These are phyloP conservation scores for Polia nebulosa DNA, from an alignment of 2,888 invertebrate genomes.

Conservation along the genomic window DNA sequence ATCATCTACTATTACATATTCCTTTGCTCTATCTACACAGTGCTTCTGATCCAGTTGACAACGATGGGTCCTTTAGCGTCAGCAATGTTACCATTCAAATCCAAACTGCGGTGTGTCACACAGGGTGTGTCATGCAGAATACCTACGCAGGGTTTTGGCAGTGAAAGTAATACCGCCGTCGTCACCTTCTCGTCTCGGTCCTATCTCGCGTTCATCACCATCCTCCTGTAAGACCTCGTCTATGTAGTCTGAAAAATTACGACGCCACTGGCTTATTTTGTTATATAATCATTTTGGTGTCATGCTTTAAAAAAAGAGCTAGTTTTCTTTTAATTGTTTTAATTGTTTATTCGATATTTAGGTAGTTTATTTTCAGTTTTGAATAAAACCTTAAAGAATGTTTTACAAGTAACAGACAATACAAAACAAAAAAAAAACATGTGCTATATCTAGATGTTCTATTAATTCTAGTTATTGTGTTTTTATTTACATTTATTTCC, in stretches of 20 bases:
- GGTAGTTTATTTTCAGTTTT: conserved; percentile 5
- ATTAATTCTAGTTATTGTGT: conserved; percentile 45
- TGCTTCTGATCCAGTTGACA: conserved; percentile 53
- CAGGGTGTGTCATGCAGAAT: conserved; percentile 85
- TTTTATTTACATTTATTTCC: conserved; percentile 50
- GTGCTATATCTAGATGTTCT: conserved; percentile 57
- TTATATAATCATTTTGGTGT: not conserved
- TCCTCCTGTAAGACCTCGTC: conserved; percentile 95
- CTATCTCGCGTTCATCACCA: conserved; percentile 83
- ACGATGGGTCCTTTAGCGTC: conserved; percentile 42
- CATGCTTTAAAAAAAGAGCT: conserved; percentile 27
- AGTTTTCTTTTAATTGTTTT: conserved; percentile 17
- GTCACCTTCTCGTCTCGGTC: conserved; percentile 92
- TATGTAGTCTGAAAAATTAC: conserved; percentile 93
- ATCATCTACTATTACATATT: conserved; percentile 21
- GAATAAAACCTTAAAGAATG: conserved; percentile 6
- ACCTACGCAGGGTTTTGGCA: conserved; percentile 97
- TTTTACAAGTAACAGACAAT: conserved; percentile 37
- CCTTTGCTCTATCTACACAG: conserved; percentile 52
- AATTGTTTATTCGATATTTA: conserved; percentile 31
- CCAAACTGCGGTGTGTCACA: conserved; percentile 78
- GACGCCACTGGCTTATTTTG: conserved; percentile 23
- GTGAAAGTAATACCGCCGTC: conserved; percentile 97
- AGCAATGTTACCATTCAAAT: conserved; percentile 77
- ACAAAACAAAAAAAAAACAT: conserved; percentile 52